A percentile compares a stretch with the other conserved stretches of the same genome.
Conservation (phyloP, 2,113 vertebrate genomes). For the Colaptes auratus region DNA sequence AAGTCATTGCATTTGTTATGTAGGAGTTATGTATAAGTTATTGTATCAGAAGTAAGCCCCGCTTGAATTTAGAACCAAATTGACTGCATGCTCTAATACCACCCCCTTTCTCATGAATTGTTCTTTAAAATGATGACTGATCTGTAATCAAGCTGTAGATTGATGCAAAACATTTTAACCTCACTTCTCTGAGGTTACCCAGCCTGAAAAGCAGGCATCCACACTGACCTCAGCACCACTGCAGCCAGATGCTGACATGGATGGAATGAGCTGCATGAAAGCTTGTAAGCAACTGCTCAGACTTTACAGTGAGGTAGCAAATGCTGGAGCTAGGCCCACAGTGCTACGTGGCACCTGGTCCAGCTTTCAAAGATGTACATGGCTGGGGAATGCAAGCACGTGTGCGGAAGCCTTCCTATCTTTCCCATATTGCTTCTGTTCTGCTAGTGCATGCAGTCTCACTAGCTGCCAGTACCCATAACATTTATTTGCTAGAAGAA, state of each 20-base stretch:
- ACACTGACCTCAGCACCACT: rapidly evolving
- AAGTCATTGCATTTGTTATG: not conserved
- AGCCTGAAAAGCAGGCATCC: too few relatives aligned
- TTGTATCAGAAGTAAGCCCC: not conserved
- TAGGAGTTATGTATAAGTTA: not conserved
- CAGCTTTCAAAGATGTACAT: not conserved
- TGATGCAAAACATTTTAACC: not conserved
- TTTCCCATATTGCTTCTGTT: not conserved
- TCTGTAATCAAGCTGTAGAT: not conserved
- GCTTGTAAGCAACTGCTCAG: not conserved
- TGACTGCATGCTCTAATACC: not conserved
- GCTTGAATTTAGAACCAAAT: not conserved
- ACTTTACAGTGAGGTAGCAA: not conserved
- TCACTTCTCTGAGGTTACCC: not conserved
- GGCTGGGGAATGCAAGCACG: not conserved
- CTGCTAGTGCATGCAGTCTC: not conserved
- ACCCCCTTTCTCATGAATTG: not conserved
- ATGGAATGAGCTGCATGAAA: not conserved
- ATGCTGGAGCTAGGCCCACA: not conserved
- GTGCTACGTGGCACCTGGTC: not conserved
- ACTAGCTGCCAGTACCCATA: not conserved
- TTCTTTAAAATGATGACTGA: not conserved
- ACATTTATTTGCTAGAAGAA: not conserved
- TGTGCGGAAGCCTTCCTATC: not conserved
- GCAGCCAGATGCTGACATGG: not conserved